Evolutionary conservation across 92 coral and sea anemone genomes (phyloP).

Genomic region (Desmophyllum pertusum): DNA sequence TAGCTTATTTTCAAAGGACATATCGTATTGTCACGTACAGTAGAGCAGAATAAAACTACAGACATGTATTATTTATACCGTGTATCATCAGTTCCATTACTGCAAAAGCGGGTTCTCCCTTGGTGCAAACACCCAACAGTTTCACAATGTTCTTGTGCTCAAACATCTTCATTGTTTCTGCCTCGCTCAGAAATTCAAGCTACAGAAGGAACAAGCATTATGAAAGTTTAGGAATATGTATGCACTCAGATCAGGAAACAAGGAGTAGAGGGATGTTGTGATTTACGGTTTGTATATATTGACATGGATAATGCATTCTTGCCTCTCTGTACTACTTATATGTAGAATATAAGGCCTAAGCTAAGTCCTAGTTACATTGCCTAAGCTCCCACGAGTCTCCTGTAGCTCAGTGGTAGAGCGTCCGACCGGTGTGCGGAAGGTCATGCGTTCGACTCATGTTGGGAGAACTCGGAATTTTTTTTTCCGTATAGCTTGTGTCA

Average conservation of each 20-base stretch:
- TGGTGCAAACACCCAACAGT: slow-evolving; percentile 86
- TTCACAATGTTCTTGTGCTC: slow-evolving; percentile 84
- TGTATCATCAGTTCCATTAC: slow-evolving; percentile 90
- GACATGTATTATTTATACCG: slow-evolving; percentile 36
- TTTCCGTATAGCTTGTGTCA: no score
- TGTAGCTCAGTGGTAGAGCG: no score
- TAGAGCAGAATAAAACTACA: background rate
- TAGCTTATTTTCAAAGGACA: no score
- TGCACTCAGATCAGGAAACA: background rate
- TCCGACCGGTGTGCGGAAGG: no score
- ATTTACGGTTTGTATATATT: background rate
- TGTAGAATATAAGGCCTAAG: no score
- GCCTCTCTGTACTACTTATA: background rate
- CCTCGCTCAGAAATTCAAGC: slow-evolving; percentile 90
- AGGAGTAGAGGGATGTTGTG: background rate
- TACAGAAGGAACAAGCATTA: slow-evolving; percentile 5
- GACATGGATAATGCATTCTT: background rate
- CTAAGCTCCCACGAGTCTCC: no score
- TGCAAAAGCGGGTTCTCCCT: slow-evolving; percentile 88
- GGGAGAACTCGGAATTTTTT: no score
- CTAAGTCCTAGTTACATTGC: no score
- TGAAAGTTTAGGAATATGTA: background rate
- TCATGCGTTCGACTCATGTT: no score
- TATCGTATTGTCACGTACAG: no score
- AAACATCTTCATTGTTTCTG: slow-evolving; percentile 89